phyloP scores from a whole-genome alignment of 35 echinoderm and acorn worm genomes.

The Ophiothrix spiculata region DNA sequence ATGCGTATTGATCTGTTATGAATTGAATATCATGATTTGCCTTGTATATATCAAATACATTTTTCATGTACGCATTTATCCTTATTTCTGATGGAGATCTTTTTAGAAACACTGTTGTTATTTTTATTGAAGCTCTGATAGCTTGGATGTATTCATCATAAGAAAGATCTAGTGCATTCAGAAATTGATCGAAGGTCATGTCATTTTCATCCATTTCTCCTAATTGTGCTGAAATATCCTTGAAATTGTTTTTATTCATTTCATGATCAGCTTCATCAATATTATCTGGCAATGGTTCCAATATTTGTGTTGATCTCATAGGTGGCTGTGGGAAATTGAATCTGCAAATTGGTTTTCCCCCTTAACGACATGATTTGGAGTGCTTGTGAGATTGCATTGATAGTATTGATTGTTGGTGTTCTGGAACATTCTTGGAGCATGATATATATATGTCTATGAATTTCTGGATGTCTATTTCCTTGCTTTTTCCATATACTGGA shows the following conservation, averaged over 20 bases:
- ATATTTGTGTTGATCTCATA: background rate
- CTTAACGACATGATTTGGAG: background rate
- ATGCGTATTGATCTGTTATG: conserved; percentile 44
- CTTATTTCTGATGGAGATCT: conserved; percentile 36
- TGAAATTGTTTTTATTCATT: background rate
- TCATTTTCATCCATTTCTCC: conserved; percentile 6
- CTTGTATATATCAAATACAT: conserved; percentile 48
- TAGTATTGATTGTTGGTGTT: background rate
- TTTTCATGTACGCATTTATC: conserved; percentile 61
- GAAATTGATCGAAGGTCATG: conserved; percentile 23
- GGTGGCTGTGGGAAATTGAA: background rate
- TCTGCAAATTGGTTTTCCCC: background rate
- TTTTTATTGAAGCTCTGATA: background rate
- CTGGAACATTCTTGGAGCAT: background rate
- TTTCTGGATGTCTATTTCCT: conserved; percentile 9
- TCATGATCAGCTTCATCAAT: background rate
- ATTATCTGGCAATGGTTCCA: background rate
- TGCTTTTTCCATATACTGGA: conserved; percentile 25
- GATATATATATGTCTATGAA: conserved; percentile 41
- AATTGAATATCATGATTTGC: conserved; percentile 68
- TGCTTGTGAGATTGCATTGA: background rate
- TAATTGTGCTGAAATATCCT: background rate
- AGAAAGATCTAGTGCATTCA: conserved; percentile 6
- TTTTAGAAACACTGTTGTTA: conserved; percentile 24
- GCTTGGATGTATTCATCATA: conserved; percentile 47